Evolutionary conservation across 2,888 invertebrate species (phyloP).

Genomic region (Lottia scabra): DNA sequence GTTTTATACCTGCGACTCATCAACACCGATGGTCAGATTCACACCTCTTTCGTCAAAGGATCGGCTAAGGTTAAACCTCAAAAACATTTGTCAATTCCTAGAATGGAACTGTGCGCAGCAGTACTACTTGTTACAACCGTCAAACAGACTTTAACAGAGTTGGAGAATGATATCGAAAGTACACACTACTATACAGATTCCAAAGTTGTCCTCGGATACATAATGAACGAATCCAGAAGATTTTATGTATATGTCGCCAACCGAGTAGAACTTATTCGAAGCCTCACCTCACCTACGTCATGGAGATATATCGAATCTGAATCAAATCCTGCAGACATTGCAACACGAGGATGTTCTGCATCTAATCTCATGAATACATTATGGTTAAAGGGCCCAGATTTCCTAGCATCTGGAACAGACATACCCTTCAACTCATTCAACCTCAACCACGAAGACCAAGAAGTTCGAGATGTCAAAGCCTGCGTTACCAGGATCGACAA

Average conservation of each 20-base stretch:
- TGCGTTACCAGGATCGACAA: too few relatives aligned
- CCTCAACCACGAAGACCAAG: too few relatives aligned
- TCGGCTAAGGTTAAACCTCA: neutral
- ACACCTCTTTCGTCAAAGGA: neutral
- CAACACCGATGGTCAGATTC: neutral
- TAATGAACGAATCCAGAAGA: neutral
- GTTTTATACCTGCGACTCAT: neutral
- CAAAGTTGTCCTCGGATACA: constrained; percentile 7
- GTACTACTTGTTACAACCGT: constrained; percentile 2
- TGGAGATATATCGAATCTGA: constrained; percentile 10
- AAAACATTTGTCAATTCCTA: neutral
- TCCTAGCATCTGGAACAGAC: too few relatives aligned
- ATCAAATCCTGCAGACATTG: constrained; percentile 14
- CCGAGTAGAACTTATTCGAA: constrained; percentile 7
- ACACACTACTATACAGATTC: constrained; percentile 9
- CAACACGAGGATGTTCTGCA: neutral
- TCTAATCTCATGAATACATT: neutral
- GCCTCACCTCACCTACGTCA: neutral
- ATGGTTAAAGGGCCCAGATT: neutral
- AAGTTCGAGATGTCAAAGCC: too few relatives aligned
- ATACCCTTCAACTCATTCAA: too few relatives aligned
- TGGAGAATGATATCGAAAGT: neutral
- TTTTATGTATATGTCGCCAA: constrained; percentile 14
- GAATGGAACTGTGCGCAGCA: neutral
- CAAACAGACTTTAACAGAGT: neutral